These are phyloP conservation scores for Mnemiopsis leidyi DNA, from an alignment of 37 sponge, comb jelly and placozoan species.

Conservation along the genomic window DNA sequence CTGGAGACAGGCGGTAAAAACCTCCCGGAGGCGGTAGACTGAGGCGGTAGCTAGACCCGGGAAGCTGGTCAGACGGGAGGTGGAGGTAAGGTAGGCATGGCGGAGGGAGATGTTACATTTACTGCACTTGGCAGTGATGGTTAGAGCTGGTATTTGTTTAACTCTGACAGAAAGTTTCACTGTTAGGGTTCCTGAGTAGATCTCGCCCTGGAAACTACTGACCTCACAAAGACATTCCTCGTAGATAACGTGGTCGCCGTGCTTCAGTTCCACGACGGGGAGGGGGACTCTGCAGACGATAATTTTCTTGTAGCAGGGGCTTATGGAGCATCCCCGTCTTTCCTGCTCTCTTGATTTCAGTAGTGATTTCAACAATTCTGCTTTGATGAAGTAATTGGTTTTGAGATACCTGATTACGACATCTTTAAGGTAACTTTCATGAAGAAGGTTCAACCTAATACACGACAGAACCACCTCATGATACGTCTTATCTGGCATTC, in stretches of 20 bases:
- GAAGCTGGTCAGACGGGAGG: neutral
- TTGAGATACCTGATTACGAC: neutral
- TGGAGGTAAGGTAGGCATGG: neutral
- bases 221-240: constrained; percentile 34
- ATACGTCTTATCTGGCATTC: constrained; percentile 8
- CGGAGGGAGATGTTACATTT: constrained; percentile 32
- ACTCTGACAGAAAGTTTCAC: neutral
- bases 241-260: neutral
- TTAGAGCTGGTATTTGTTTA: neutral
- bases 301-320: neutral
- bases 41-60: constrained; percentile 19
- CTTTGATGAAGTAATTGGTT: neutral
- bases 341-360: neutral
- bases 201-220: neutral
- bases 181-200: constrained; percentile 11
- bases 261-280: neutral
- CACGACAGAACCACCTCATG: neutral
- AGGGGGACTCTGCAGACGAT: neutral
- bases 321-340: neutral
- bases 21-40: neutral
- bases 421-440: neutral
- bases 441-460: neutral
- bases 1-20: neutral
- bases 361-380: neutral
- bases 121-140: neutral